These are phyloP conservation scores for Xestia ashworthii DNA, from an alignment of 2,888 invertebrate genomes.

Conservation along the genomic window DNA sequence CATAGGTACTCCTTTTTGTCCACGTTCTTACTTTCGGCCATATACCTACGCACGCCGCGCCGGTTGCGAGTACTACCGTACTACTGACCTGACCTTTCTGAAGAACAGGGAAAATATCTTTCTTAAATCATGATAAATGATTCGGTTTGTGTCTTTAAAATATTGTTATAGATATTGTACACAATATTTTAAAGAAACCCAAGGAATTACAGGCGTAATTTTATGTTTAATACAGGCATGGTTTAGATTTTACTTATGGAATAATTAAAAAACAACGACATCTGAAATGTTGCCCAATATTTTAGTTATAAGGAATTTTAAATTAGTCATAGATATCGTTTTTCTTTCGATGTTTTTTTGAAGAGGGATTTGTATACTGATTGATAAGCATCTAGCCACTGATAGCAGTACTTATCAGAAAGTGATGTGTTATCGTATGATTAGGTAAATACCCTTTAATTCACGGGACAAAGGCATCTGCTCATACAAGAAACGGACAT, in stretches of 20 bases:
- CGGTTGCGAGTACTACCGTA: no score
- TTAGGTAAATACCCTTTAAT: background rate
- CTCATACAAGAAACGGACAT: background rate
- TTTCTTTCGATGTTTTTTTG: background rate
- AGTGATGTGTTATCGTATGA: background rate
- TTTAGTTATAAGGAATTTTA: background rate
- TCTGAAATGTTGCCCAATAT: background rate
- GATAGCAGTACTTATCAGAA: background rate
- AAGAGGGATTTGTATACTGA: background rate
- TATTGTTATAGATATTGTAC: background rate
- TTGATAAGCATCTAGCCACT: constrained; percentile 21
- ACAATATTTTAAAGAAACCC: no score
- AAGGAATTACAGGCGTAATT: background rate
- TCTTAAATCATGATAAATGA: background rate
- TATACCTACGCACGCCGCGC: background rate
- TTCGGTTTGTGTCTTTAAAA: background rate
- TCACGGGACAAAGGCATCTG: background rate
- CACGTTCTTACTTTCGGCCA: background rate
- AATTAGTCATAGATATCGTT: background rate
- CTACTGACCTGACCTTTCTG: background rate
- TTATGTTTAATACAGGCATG: background rate
- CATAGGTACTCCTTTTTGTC: background rate
- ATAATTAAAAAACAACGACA: background rate
- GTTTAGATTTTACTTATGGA: background rate
- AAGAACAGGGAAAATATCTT: background rate